Evolutionary conservation across 2,888 invertebrate species (phyloP).

Genomic region (Pseudeuparius sepicola): DNA sequence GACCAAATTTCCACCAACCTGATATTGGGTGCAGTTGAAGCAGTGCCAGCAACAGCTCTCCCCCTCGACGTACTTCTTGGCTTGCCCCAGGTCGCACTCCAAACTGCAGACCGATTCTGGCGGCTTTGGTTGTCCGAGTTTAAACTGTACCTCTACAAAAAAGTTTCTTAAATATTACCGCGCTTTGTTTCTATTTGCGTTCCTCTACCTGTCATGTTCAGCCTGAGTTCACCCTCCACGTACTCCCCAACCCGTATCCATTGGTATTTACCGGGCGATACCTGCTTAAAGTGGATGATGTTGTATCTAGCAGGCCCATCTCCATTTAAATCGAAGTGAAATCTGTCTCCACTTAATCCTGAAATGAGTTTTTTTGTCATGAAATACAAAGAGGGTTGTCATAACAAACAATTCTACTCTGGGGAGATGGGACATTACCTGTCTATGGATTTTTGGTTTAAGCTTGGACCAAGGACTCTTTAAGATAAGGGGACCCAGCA

Average conservation of each 20-base stretch:
- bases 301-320: constrained; percentile 93
- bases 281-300: constrained; percentile 89
- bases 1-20: constrained; percentile 44
- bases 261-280: constrained; percentile 58
- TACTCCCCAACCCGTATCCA: constrained; percentile 87
- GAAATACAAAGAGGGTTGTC: too few relatives aligned
- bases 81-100: constrained; percentile 80
- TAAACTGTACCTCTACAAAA: constrained; percentile 70
- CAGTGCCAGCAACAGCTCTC: constrained; percentile 94
- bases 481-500: too few relatives aligned
- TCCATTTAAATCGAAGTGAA: constrained; percentile 81
- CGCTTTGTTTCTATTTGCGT: too few relatives aligned
- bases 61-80: constrained; percentile 85
- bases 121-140: constrained; percentile 63
- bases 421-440: too few relatives aligned
- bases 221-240: constrained; percentile 64
- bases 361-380: constrained; percentile 22
- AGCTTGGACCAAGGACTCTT: too few relatives aligned
- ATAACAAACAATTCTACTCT: too few relatives aligned
- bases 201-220: constrained; percentile 70
- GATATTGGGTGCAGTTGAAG: constrained; percentile 79
- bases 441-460: too few relatives aligned
- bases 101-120: constrained; percentile 87
- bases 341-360: constrained; percentile 85
- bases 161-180: too few relatives aligned